phyloP scores from a whole-genome alignment of 2,888 invertebrate species.

The Drosophila mettleri region DNA sequence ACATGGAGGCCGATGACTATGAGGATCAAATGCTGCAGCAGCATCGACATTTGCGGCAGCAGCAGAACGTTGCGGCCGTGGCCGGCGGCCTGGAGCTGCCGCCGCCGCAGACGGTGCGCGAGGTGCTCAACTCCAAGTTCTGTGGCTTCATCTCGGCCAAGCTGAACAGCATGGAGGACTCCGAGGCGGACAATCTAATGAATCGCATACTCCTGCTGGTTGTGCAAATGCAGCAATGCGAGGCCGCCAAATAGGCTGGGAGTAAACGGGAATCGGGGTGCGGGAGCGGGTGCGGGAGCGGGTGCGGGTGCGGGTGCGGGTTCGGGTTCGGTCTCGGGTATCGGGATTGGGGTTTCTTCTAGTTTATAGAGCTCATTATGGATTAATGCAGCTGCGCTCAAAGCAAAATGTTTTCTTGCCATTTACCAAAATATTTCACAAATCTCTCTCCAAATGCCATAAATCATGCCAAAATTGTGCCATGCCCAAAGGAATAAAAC shows the following conservation, averaged over 20 bases:
- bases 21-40: slow-evolving; percentile 83
- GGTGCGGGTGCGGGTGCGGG: no score
- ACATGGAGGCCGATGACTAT: slow-evolving; percentile 72
- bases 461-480: slow-evolving; percentile 76
- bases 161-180: slow-evolving; percentile 83
- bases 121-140: slow-evolving; percentile 83
- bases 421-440: slow-evolving; percentile 17
- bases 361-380: slow-evolving; percentile 49
- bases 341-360: slow-evolving; percentile 5
- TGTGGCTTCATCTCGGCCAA: slow-evolving; percentile 84
- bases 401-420: slow-evolving; percentile 53
- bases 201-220: slow-evolving; percentile 82
- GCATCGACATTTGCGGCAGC: slow-evolving; percentile 82
- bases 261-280: not conserved
- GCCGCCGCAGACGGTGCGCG: slow-evolving; percentile 83
- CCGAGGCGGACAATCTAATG: slow-evolving; percentile 84
- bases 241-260: slow-evolving; percentile 51
- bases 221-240: slow-evolving; percentile 80
- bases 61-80: slow-evolving; percentile 60
- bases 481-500: slow-evolving; percentile 72
- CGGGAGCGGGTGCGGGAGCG: not conserved
- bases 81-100: slow-evolving; percentile 71
- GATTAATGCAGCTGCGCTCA: slow-evolving; percentile 65
- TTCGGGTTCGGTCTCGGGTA: not conserved
- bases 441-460: slow-evolving; percentile 49